Base-by-base conservation (phyloP, 1,140 invertebrate species). In the Hycleus phaleratus region DNA sequence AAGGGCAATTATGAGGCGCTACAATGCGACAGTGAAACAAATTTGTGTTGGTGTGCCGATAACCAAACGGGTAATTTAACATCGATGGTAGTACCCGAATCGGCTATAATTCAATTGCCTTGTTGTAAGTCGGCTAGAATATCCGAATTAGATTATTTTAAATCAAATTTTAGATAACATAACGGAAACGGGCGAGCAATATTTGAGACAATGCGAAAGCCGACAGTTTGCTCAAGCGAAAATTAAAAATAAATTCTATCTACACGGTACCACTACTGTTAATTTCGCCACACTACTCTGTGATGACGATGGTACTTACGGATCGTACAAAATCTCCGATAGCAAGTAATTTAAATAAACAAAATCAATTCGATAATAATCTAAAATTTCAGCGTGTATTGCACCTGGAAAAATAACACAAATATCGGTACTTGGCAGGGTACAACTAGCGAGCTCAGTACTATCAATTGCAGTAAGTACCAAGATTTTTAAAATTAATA, bases 1-100 rank as follows among this genome's bases (percentile, higher is more conserved):
- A 73, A 73, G 59, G 82, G 82, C 6, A 81, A 83, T 71, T 85
- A 79, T 62, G 82, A 84, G 61, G 68, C 69, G 4, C 62, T 85
- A 26, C 82, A 85, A 67, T 85, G 82, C 59, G 78, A 82, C 66
- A 70, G 74, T 11, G 11, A 42, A n/a, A 50, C 47, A 24, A 80
- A 77, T 1, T 69, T 81, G 49, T 85, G 82, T 65, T 85, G 81
- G 80, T 85, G 82, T 66, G 78, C 75, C 1, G 71, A 82, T 38
- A 66, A 75, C 1, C 72, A 65, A 61, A 82, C 78, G 6, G 81
- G 81, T 3, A 73, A 77, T 38, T 71, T 79, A 0, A 75, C 71
- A 9, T 69, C 76, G 0, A 55, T 68, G 3, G 73, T 79, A 0
- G 74, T 84, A 3, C 75, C 75, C 1, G 74, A 81, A 59, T 66